Evolutionary conservation across 30 jellyfish, hydroid and myxozoan species (phyloP).

Genomic region (Mastigias papua): DNA sequence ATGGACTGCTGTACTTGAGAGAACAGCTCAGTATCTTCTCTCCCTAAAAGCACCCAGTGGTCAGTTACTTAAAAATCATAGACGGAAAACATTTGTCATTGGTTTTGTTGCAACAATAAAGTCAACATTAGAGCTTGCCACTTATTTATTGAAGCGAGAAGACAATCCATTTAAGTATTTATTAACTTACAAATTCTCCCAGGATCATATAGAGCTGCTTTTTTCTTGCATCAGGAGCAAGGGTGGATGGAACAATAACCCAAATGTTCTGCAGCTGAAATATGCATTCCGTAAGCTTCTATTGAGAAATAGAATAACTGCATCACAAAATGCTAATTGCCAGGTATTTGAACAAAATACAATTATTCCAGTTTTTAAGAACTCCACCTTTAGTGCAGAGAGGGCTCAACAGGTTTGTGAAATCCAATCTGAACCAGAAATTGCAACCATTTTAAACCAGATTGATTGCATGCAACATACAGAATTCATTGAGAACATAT

Average conservation of each 20-base stretch:
- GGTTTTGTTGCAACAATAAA: too few relatives aligned
- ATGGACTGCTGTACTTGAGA: too few relatives aligned
- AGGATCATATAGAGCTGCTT: too few relatives aligned
- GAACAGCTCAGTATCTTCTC: too few relatives aligned
- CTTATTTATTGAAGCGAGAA: too few relatives aligned
- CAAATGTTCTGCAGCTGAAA: constrained; percentile 46
- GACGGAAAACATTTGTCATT: too few relatives aligned
- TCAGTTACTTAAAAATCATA: too few relatives aligned
- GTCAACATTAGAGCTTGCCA: too few relatives aligned
- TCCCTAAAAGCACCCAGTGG: too few relatives aligned
- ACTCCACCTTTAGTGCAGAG: not conserved
- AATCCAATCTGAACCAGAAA: constrained; percentile 3
- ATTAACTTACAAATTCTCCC: too few relatives aligned
- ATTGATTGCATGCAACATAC: constrained; percentile 31
- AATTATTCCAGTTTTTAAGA: constrained; percentile 22
- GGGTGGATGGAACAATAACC: constrained; percentile 56
- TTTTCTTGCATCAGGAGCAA: too few relatives aligned
- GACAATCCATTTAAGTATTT: too few relatives aligned
- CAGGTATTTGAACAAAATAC: constrained; percentile 32
- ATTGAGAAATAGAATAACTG: constrained; percentile 36
- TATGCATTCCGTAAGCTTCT: constrained; percentile 47
- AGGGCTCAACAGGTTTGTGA: not conserved
- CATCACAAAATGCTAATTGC: constrained; percentile 51
- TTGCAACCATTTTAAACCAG: not conserved
- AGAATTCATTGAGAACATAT: constrained; percentile 10